Evolutionary conservation across 2,797 vertebrate genomes (phyloP).

Genomic region (Liasis olivaceus): DNA sequence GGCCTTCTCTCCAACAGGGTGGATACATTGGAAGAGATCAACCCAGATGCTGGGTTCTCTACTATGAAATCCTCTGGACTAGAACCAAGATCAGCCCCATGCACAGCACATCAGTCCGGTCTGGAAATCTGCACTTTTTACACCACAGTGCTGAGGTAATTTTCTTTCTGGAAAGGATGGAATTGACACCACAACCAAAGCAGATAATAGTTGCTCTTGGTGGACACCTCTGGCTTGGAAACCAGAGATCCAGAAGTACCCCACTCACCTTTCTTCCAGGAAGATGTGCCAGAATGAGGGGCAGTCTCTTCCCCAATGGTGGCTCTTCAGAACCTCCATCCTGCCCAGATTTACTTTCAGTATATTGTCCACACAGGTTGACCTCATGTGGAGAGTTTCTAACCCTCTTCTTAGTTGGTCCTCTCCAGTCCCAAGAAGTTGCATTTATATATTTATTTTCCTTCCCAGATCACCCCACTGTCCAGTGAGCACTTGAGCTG

Average conservation of each 20-base stretch:
- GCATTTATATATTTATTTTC: neutral
- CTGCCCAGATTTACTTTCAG: neutral
- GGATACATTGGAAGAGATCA: neutral
- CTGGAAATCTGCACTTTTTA: neutral
- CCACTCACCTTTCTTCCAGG: neutral
- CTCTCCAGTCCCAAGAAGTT: neutral
- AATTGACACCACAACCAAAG: neutral
- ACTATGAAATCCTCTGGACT: neutral
- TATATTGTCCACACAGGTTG: neutral
- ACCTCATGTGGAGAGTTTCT: neutral
- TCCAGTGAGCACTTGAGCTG: neutral
- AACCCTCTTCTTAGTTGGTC: neutral
- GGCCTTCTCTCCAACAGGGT: neutral
- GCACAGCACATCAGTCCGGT: neutral
- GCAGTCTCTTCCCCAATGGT: neutral
- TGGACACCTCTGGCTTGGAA: neutral
- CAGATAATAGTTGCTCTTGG: neutral
- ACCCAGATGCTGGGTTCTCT: neutral
- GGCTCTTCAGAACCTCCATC: too few relatives aligned
- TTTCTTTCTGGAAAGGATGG: neutral
- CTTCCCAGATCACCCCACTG: neutral
- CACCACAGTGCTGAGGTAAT: neutral
- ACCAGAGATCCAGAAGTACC: neutral
- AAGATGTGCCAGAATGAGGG: neutral
- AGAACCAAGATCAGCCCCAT: neutral